phyloP scores from a whole-genome alignment of 2,888 invertebrate genomes.

The Rotaria macrura region DNA sequence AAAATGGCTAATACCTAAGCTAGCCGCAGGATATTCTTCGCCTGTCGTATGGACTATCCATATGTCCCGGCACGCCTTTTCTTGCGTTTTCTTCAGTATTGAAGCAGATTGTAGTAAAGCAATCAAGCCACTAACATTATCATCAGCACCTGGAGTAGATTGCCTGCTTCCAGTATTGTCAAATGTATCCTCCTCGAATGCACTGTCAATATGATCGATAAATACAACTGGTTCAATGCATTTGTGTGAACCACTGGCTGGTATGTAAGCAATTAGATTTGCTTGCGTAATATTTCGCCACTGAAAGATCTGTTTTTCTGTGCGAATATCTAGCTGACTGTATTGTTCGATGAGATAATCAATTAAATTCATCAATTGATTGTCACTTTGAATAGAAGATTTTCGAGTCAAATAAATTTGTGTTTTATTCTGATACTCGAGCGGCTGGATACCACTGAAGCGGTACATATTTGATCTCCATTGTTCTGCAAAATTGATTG shows the following conservation, averaged over 20 bases:
- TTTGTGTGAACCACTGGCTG: background rate
- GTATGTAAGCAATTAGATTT: background rate
- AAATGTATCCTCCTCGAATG: background rate
- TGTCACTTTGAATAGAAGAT: background rate
- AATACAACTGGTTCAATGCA: background rate
- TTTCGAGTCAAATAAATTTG: background rate
- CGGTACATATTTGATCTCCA: background rate
- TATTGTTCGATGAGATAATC: slow-evolving; percentile 6
- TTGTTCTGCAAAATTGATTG: background rate
- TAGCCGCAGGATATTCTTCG: slow-evolving; percentile 1
- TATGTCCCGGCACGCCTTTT: background rate
- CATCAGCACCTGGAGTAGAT: background rate
- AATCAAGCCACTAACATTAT: background rate
- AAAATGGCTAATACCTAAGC: background rate
- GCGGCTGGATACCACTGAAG: background rate
- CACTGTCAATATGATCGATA: background rate
- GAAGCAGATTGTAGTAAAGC: background rate
- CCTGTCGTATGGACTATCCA: background rate
- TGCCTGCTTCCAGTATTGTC: background rate
- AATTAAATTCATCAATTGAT: background rate
- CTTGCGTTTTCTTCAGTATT: background rate
- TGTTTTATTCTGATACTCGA: background rate
- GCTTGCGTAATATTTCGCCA: slow-evolving; percentile 5
- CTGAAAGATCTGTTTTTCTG: background rate
- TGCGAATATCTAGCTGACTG: background rate